phyloP scores from a whole-genome alignment of 2,888 invertebrate species.

The Emmelina monodactyla region DNA sequence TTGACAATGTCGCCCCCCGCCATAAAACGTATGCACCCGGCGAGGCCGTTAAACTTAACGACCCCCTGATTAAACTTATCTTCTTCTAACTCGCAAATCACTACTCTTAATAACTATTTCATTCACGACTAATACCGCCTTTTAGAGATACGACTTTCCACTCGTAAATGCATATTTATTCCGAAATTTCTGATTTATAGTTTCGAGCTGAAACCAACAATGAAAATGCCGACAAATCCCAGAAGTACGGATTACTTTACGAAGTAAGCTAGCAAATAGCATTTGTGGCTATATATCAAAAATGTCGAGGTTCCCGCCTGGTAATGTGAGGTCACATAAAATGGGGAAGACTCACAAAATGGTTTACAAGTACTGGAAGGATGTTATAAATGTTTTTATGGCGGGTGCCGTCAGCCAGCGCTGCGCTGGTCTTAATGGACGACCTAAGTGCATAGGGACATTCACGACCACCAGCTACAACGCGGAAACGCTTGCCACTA shows the following conservation, averaged over 20 bases:
- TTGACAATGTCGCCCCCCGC: slow-evolving; percentile 63
- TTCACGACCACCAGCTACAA: slow-evolving; percentile 53
- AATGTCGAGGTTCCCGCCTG: slow-evolving; percentile 33
- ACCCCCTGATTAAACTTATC: slow-evolving; percentile 64
- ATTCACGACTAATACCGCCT: slow-evolving; percentile 12
- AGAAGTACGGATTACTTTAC: too few relatives aligned
- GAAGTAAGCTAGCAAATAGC: too few relatives aligned
- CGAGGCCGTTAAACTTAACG: slow-evolving; percentile 58
- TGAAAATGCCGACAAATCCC: too few relatives aligned
- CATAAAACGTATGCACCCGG: slow-evolving; percentile 63
- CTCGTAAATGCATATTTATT: too few relatives aligned
- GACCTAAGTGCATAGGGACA: slow-evolving; percentile 63
- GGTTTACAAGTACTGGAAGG: slow-evolving; percentile 65
- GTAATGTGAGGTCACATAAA: slow-evolving; percentile 52
- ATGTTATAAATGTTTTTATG: slow-evolving; percentile 65
- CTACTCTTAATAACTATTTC: slow-evolving; percentile 46
- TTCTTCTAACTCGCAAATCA: slow-evolving; percentile 41
- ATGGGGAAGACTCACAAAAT: slow-evolving; percentile 50
- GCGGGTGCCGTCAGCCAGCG: slow-evolving; percentile 57
- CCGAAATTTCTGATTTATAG: too few relatives aligned
- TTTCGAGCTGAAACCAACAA: too few relatives aligned
- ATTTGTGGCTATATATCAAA: slow-evolving; percentile 28
- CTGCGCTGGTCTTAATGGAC: slow-evolving; percentile 61
- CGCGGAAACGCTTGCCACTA: slow-evolving; percentile 12
- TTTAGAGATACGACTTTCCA: too few relatives aligned